Percentiles rank a stretch among this genome's conserved stretches.
phyloP scores from a whole-genome alignment of 1,140 invertebrate genomes.

The Aphelenchoides avenae region DNA sequence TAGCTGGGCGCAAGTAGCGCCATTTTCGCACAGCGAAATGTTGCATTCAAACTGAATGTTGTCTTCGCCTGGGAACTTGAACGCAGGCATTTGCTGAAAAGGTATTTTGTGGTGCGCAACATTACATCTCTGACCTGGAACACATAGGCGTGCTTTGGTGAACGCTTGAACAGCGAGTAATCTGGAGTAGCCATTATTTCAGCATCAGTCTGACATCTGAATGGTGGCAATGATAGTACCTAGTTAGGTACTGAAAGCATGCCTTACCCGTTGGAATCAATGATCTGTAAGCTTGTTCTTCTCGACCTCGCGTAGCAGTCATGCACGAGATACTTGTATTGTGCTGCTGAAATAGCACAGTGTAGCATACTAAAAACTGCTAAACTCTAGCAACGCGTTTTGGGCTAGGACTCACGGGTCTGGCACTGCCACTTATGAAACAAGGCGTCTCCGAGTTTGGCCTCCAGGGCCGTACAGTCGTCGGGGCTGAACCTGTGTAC shows the following conservation, averaged over 20 bases:
- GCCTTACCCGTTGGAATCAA: slow-evolving; percentile 50
- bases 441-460: slow-evolving; percentile 54
- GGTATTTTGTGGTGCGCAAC: not conserved
- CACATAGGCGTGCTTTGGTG: slow-evolving; percentile 35
- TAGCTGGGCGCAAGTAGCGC: slow-evolving; percentile 38
- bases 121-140: slow-evolving; percentile 33
- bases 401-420: slow-evolving; percentile 33
- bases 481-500: slow-evolving; percentile 51
- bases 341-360: slow-evolving; percentile 46
- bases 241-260: not conserved
- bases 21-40: slow-evolving; percentile 54
- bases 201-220: slow-evolving; percentile 53
- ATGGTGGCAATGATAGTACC: not conserved
- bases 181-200: slow-evolving; percentile 56
- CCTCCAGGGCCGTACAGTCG: slow-evolving; percentile 54
- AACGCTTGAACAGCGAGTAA: slow-evolving; percentile 38
- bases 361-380: no score
- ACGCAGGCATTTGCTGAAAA: slow-evolving; percentile 57
- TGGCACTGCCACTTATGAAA: slow-evolving; percentile 58
- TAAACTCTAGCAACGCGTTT: no score
- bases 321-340: slow-evolving; percentile 56
- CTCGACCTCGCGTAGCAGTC: slow-evolving; percentile 53
- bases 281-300: slow-evolving; percentile 43
- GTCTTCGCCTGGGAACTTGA: slow-evolving; percentile 57
- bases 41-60: slow-evolving; percentile 51